Base-by-base conservation (phyloP, 1,140 invertebrate species). In the Paramacrobiotus metropolitanus region DNA sequence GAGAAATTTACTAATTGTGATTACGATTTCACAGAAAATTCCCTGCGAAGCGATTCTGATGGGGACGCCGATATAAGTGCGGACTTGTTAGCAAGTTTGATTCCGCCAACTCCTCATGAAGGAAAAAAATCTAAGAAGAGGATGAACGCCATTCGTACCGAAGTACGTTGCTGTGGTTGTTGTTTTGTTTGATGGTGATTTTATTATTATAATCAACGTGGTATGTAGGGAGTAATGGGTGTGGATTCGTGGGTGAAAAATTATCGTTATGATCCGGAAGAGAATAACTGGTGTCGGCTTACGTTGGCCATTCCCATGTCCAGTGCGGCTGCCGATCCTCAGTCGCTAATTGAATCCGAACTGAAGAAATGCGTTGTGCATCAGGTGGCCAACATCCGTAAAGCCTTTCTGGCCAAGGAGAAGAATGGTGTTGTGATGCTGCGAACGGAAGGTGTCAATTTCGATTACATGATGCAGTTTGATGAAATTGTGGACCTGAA, bases 371-470 rank as follows among this genome's bases (percentile, higher is more conserved):
- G 83, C 31, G 76, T 93, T 2, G 78, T 96, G 2, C 81, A 83
- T 70, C 80, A 91, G 74, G 81, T 86, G 1, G 79, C 81, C 4
- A 77, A 81, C 30, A 91, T 96, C 44, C 86, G 82, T 69, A 77
- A 83, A 60, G 87, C 87, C 1, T 86, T 94, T 62, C 80, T 77
- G 4, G 68, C 70, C 3, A 70, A 74, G 34, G 70, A 69, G 62
- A 72, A 67, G 63, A 67, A 66, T 60, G 69, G 66, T 61, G 64
- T 78, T 28, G 73, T 81, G 59, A 78, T 82, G 59, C 72, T 93
- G 1, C 88, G 89, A 72, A 96, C 92, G 1, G 91, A 97, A 69
- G 93, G 93, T 2, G 84, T 95, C 20, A 96, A 96, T 70, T 68
- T 70, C 2, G 65, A 83, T 77, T 85, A 87, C 77, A 84, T 97